These are phyloP conservation scores for Tamias sibiricus DNA, from an alignment of 2,113 vertebrate species.

Conservation along the genomic window DNA sequence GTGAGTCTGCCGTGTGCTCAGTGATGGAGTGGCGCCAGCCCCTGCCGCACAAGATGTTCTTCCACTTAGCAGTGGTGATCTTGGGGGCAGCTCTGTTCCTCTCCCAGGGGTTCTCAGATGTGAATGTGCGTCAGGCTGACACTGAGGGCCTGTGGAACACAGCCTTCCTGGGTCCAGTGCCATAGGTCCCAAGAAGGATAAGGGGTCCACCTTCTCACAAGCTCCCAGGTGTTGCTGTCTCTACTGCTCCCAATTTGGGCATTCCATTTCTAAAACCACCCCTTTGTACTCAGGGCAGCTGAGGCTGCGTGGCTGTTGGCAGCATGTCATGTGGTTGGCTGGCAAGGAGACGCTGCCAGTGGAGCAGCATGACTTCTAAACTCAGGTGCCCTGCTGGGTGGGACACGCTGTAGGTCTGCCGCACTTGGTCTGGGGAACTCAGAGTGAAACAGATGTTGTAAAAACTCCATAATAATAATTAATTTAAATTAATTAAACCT, in stretches of 20 bases:
- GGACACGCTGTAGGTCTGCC: not conserved
- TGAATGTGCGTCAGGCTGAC: no score
- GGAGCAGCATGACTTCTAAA: not conserved
- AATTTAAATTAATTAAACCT: not conserved
- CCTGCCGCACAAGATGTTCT: not conserved
- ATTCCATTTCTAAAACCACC: not conserved
- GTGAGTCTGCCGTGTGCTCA: accelerated
- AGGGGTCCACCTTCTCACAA: no score
- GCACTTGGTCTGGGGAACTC: not conserved
- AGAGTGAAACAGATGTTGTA: not conserved
- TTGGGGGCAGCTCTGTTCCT: not conserved
- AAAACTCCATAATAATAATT: no score
- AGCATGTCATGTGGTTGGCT: not conserved
- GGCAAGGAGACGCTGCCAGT: not conserved
- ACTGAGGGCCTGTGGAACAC: not conserved
- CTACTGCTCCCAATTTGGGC: not conserved
- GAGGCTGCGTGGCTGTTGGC: not conserved
- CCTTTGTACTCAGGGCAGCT: no score
- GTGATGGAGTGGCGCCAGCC: not conserved
- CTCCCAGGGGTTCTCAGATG: not conserved
- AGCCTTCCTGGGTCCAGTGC: not conserved
- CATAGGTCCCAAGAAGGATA: not conserved
- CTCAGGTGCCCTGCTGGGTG: not conserved
- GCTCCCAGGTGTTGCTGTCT: not conserved
- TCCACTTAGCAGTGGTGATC: accelerated